phyloP scores from a whole-genome alignment of 2,797 vertebrate genomes.

The Hydrolagus colliei region DNA sequence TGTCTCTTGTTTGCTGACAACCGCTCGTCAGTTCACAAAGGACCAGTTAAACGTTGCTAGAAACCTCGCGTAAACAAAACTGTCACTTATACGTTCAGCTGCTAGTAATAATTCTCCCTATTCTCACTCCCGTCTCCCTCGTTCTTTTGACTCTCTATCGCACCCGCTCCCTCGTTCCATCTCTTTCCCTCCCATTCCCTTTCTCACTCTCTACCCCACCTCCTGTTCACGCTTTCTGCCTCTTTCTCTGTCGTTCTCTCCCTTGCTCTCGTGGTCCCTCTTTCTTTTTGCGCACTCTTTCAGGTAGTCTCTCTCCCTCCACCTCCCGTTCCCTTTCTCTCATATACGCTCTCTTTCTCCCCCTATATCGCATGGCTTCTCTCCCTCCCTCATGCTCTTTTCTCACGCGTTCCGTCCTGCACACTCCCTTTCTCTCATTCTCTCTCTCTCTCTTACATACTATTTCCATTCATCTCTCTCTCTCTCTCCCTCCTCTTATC shows the following conservation, averaged over 20 bases:
- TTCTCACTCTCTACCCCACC: constrained; percentile 7
- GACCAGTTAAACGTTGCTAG: neutral
- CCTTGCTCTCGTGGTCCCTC: constrained; percentile 24
- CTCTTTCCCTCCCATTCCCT: too few species aligned
- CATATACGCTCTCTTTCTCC: neutral
- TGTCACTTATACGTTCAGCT: neutral
- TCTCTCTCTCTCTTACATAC: neutral
- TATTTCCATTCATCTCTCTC: too few species aligned
- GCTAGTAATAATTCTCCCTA: neutral
- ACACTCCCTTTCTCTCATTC: neutral
- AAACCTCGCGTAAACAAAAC: neutral
- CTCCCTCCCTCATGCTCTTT: too few species aligned
- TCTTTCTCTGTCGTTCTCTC: constrained; percentile 15
- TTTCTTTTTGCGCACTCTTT: neutral
- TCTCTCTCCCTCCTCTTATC: neutral
- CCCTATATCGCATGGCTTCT: too few species aligned
- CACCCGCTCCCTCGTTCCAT: neutral
- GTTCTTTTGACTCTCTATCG: neutral
- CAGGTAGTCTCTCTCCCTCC: constrained; percentile 2
- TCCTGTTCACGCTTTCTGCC: constrained; percentile 21
- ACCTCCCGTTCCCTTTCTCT: neutral
- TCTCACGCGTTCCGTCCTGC: too few species aligned
- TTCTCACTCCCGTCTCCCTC: neutral
- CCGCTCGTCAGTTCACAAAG: neutral
- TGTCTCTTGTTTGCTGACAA: neutral